These are phyloP conservation scores for Dasypolia templi DNA, from an alignment of 2,888 invertebrate genomes.

Conservation along the genomic window DNA sequence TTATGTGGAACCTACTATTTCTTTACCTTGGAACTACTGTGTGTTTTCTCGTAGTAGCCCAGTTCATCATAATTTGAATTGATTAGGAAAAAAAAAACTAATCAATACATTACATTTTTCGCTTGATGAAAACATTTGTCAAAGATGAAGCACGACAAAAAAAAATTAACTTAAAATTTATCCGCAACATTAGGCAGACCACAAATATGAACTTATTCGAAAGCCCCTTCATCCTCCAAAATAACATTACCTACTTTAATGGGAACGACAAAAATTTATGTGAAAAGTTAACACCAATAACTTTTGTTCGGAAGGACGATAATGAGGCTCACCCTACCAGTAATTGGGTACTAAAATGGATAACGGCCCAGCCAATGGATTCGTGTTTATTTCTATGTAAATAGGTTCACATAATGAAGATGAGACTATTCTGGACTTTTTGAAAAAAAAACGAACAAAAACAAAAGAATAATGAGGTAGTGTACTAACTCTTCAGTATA, in stretches of 20 bases:
- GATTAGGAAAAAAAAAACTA: too few relatives aligned
- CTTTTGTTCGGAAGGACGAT: slow-evolving; percentile 68
- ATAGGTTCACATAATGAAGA: background rate
- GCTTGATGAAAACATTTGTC: slow-evolving; percentile 10
- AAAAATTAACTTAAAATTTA: slow-evolving; percentile 30
- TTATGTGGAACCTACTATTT: background rate
- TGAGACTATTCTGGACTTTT: background rate
- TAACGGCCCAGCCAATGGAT: slow-evolving; percentile 26
- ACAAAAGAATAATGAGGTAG: slow-evolving; percentile 3
- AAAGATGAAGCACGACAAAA: slow-evolving; percentile 14
- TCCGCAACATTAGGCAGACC: slow-evolving; percentile 30
- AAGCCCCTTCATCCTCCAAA: slow-evolving; percentile 67
- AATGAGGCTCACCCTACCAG: slow-evolving; percentile 48
- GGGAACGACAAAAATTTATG: slow-evolving; percentile 85
- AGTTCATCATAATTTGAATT: background rate
- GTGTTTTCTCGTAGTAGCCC: background rate
- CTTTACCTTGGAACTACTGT: background rate
- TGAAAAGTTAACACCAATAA: slow-evolving; percentile 78
- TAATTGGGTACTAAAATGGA: slow-evolving; percentile 47
- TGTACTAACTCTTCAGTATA: background rate
- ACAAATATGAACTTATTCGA: slow-evolving; percentile 53
- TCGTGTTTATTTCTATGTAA: background rate
- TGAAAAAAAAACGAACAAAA: slow-evolving; percentile 9
- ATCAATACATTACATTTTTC: background rate
- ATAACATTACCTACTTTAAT: slow-evolving; percentile 81